Conservation (phyloP, 2,797 vertebrate genomes). For the Sebastes trivittatus region DNA sequence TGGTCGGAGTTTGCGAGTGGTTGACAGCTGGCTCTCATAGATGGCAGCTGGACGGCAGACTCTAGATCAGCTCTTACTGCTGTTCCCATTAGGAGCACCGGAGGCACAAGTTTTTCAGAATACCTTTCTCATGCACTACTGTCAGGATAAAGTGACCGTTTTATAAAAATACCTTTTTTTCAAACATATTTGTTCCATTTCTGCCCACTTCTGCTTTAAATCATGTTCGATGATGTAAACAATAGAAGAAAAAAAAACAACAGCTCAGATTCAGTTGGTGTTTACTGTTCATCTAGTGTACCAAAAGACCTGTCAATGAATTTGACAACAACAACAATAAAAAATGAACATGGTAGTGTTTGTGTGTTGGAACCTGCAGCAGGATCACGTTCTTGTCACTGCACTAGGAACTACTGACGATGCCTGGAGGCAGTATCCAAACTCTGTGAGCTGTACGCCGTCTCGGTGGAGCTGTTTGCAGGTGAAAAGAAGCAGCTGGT, state of each 20-base stretch:
- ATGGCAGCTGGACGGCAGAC: no score
- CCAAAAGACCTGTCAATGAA: neutral
- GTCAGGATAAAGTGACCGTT: no score
- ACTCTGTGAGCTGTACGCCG: neutral
- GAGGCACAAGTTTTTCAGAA: no score
- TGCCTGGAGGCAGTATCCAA: neutral
- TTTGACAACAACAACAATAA: neutral
- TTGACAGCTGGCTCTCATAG: no score
- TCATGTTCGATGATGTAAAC: neutral
- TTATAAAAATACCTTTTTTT: no score
- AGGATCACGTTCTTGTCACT: neutral
- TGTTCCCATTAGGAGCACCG: no score
- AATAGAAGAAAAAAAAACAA: neutral
- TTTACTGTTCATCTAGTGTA: neutral
- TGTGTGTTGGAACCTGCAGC: neutral
- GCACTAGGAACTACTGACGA: neutral
- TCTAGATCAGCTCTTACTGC: no score
- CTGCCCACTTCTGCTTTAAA: no score
- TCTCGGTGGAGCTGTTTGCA: neutral
- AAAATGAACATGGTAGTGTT: neutral
- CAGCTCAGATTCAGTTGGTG: neutral
- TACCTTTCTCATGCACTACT: fast-evolving
- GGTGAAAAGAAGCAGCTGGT: neutral
- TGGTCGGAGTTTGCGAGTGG: no score
- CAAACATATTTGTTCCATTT: no score